Evolutionary conservation across 2,113 vertebrate genomes (phyloP).

Genomic region (Colinus virginianus): DNA sequence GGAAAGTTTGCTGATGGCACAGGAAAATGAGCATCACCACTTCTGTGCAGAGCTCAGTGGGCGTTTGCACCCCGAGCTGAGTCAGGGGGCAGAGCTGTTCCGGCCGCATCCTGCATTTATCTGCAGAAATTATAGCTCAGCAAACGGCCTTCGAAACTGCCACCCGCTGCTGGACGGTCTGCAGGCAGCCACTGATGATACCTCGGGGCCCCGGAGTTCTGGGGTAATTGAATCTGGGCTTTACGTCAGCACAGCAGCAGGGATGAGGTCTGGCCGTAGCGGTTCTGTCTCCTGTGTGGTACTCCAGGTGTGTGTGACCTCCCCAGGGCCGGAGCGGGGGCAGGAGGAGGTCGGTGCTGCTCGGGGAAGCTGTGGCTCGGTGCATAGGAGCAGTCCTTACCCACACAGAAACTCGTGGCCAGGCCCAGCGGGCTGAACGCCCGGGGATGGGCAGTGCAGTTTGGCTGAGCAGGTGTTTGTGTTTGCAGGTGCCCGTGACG

Average conservation of each 20-base stretch:
- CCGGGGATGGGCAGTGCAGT: fast-evolving
- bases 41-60: fast-evolving
- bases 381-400: fast-evolving
- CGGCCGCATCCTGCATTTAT: background rate
- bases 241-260: conserved; percentile 24
- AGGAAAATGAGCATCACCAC: background rate
- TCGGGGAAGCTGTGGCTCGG: background rate
- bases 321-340: background rate
- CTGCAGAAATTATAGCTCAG: background rate
- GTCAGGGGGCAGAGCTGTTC: background rate
- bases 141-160: background rate
- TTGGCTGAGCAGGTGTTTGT: background rate
- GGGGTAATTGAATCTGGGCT: background rate
- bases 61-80: background rate
- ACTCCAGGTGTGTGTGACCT: background rate
- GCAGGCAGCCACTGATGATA: background rate
- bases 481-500: conserved; percentile 80
- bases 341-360: fast-evolving
- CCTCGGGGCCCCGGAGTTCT: background rate
- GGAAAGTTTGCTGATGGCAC: background rate
- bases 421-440: background rate
- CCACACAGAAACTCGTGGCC: fast-evolving
- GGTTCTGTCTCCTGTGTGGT: background rate
- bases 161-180: background rate
- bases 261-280: background rate